phyloP scores from a whole-genome alignment of 2,113 vertebrate species.

The Otolemur garnettii region DNA sequence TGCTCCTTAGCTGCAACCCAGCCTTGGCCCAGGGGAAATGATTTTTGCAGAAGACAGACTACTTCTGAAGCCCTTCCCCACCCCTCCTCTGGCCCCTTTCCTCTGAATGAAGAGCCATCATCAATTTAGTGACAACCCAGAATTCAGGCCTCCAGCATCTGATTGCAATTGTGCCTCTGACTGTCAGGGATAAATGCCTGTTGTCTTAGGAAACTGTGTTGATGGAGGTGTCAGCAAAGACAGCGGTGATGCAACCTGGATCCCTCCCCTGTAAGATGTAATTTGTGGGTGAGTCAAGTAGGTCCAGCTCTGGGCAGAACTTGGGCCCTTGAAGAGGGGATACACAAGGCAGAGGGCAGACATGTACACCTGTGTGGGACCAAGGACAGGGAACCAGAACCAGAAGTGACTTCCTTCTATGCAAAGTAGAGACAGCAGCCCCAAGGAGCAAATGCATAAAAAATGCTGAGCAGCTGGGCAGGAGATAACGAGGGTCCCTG shows the following conservation, averaged over 20 bases:
- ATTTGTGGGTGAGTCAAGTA: neutral
- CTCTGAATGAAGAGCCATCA: neutral
- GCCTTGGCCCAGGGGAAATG: neutral
- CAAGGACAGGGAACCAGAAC: neutral
- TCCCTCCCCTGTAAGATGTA: neutral
- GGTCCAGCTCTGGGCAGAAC: neutral
- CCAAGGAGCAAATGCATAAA: neutral
- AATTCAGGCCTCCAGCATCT: constrained; percentile 6
- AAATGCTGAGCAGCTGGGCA: neutral
- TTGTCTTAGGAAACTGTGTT: constrained; percentile 11
- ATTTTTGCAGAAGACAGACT: neutral
- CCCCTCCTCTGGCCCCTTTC: neutral
- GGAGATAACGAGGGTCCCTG: neutral
- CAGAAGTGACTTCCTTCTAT: neutral
- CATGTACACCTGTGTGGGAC: neutral
- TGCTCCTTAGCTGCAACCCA: neutral
- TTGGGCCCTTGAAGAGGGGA: neutral
- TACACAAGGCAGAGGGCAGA: neutral
- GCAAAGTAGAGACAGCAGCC: fast-evolving
- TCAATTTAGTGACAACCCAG: constrained; percentile 24
- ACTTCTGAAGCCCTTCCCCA: neutral
- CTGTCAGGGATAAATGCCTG: constrained; percentile 39
- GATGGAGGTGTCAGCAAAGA: neutral
- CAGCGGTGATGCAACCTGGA: neutral
- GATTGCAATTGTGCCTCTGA: neutral